Base-by-base conservation (phyloP, 2,797 vertebrate genomes). In the Caiman crocodilus region DNA sequence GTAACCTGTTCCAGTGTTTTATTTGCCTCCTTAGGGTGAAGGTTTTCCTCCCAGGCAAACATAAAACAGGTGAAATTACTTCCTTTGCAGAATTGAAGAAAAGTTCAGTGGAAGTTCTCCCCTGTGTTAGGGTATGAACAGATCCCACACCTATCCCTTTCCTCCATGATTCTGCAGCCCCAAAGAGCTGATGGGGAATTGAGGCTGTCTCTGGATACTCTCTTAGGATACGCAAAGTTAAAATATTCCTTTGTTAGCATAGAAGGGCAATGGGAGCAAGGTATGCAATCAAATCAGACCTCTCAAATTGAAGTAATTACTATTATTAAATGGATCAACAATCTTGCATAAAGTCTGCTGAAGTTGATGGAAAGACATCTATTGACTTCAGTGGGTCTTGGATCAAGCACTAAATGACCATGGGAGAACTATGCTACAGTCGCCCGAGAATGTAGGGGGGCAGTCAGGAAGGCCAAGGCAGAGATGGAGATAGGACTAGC, bases 21-120 rank as follows among this genome's bases (percentile, higher is more conserved):
- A 50, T 50, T 50, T 50, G 28, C 14, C 6, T 12, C 28, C n/a
- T 64, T 64, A 21, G n/a, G 16, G 64, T 65, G 6, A 65, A 17
- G 8, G 10, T 67, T 30, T 30, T 67, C 12, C n/a, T 65, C 26
- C n/a, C 64, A 65, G 30, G 30, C 16, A 60, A n/a, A 0, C 9
- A 3, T 16, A 28, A 79, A 30, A 12, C 20, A 67, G 65, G 14
- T 21, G 21, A 65, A 32, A 65, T 56, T 14, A 56, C 0, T 0
- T 81, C 80, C 5, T 65, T 84, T 89, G 60, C 56, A 56, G 11
- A 58, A 18, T 76, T 61, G 79, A 75, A 57, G 32, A 63, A 7
- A 21, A 1, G 5, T 60, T 91, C 4, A 61, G 83, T 76, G 58
- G 35, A 8, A 73, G 32, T 6, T 74, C 5, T 87, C 85, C 3